Percentiles rank a stretch among this genome's conserved stretches.
phyloP scores from a whole-genome alignment of 2,797 vertebrate genomes.

The Sylvilagus floridanus region DNA sequence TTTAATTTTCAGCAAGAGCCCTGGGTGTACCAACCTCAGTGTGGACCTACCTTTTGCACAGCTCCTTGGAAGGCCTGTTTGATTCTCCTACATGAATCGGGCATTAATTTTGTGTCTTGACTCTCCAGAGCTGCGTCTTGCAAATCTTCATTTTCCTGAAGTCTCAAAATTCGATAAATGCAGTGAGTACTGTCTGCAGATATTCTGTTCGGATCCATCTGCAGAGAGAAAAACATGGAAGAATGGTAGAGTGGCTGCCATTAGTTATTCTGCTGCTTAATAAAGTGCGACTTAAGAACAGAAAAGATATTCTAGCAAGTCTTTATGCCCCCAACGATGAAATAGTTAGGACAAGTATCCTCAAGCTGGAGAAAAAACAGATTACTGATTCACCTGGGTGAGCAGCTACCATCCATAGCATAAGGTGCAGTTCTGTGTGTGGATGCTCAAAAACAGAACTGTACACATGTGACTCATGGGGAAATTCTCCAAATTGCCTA shows the following conservation, averaged over 20 bases:
- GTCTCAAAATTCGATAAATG: constrained; percentile 87
- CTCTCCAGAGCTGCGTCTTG: constrained; percentile 84
- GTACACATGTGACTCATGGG: neutral
- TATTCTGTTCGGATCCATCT: constrained; percentile 90
- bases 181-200: constrained; percentile 88
- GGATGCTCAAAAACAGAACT: neutral
- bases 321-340: neutral
- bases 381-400: constrained; percentile 27
- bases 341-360: neutral
- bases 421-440: too few species aligned
- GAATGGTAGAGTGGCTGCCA: neutral
- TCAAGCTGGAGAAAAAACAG: neutral
- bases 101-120: constrained; percentile 84
- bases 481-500: neutral
- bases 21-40: neutral
- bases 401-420: neutral
- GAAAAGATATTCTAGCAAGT: neutral
- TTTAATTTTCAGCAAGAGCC: constrained; percentile 10
- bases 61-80: constrained; percentile 88
- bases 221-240: constrained; percentile 51
- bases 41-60: constrained; percentile 87
- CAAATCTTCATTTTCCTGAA: constrained; percentile 85
- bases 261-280: neutral
- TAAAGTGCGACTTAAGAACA: constrained; percentile 11
- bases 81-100: constrained; percentile 88